Conservation (phyloP, 23 tunicate species). For the Styela clava region DNA sequence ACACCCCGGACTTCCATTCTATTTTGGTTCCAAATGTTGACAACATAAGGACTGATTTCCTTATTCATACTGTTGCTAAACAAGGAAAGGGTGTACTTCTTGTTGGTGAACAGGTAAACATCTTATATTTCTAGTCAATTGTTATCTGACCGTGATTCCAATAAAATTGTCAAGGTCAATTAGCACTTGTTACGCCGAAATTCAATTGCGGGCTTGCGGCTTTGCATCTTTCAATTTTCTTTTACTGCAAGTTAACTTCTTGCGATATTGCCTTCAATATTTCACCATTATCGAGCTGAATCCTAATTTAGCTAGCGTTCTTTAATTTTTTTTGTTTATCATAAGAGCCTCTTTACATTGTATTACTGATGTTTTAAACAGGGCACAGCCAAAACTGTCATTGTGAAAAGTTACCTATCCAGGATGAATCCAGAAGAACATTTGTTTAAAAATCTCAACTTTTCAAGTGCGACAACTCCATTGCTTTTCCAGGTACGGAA, state of each 20-base stretch:
- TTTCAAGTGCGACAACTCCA: slow-evolving; percentile 94
- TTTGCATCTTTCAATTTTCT: not conserved
- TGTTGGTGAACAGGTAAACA: slow-evolving; percentile 86
- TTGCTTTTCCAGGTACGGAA: slow-evolving; percentile 86
- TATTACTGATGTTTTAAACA: no score
- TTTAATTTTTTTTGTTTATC: no score
- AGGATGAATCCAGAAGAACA: slow-evolving; percentile 88
- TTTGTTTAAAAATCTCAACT: slow-evolving; percentile 80
- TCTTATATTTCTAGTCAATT: no score
- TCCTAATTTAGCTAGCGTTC: no score
- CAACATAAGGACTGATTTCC: slow-evolving; percentile 79
- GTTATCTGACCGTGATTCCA: no score
- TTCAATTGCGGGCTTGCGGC: not conserved
- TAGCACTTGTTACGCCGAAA: no score
- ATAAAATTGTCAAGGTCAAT: no score
- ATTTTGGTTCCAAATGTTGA: slow-evolving; percentile 94
- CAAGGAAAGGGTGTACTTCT: slow-evolving; percentile 94
- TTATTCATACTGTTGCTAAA: slow-evolving; percentile 80
- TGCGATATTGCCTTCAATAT: no score
- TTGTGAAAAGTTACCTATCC: slow-evolving; percentile 78
- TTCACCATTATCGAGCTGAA: no score
- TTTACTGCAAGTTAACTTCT: no score
- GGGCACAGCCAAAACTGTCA: slow-evolving; percentile 97
- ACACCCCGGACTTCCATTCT: slow-evolving; percentile 86
- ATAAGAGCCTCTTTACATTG: no score